Base-by-base conservation (phyloP, 2,797 vertebrate species). In the Epinephelus malabaricus region DNA sequence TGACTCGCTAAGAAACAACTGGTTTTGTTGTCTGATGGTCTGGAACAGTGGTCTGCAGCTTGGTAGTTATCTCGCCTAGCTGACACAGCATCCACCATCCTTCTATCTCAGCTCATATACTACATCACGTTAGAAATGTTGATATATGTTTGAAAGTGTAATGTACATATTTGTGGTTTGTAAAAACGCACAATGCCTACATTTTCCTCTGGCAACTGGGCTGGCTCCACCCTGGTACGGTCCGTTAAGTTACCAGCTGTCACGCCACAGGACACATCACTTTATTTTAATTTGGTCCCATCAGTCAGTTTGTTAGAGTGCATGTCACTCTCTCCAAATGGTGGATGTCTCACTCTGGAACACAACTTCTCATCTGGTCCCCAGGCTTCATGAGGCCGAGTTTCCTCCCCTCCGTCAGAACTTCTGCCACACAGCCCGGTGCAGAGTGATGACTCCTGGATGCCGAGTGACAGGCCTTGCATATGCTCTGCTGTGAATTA, bases 401-500 rank as follows among this genome's bases (percentile, higher is more conserved):
- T 75, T 79, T 62, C 64, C 19, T 40, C 5, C n/a, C 71, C 49
- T 72, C 55, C 50, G 8, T 87, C 86, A 88, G 67, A 87, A 86
- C 85, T 73, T 79, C 66, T 96, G 79, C 84, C 72, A 3, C 75
- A 30, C 82, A 63, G 56, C 78, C 59, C 34, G 6, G 2, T 15
- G 30, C 79, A 81, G 80, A 91, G 76, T 72, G 88, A 92, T 86
- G 83, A 15, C 60, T 82, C 53, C 78, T 72, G 87, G 70, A 89
- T 88, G 80, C 69, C 40, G 59, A 68, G 61, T 8, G 88, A 90
- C 90, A 87, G 87, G 67, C 69, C 63, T 69, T 46, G 64, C 92
- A 94, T 92, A 92, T 93, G 90, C 73, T 84, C 59, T 11, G 14
- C 72, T 1, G 61, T 94, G 46, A 95, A 94, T 95, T 92, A 95